A percentile compares a stretch with the other conserved stretches of the same genome.
phyloP scores from a whole-genome alignment of 2,888 invertebrate species.

The Caenorhabditis virilis region DNA sequence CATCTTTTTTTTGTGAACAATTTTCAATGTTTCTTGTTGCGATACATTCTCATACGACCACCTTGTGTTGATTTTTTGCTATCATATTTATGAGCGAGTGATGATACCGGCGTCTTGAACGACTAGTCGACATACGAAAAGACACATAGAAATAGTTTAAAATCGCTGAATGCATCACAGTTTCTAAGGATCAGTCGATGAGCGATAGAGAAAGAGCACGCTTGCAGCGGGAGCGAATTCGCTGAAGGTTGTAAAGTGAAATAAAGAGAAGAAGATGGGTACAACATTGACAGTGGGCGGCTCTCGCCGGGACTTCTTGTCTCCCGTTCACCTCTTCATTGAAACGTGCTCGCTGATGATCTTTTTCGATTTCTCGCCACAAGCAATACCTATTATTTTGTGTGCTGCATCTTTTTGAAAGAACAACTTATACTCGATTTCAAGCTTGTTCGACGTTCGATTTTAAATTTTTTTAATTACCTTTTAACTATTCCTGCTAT shows the following conservation, averaged over 20 bases:
- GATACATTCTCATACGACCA: too few species aligned
- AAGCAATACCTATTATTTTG: constrained; percentile 17
- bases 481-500: not conserved
- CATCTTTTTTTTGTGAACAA: not conserved
- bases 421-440: constrained; percentile 1
- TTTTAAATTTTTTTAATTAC: not conserved
- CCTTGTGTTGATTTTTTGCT: too few species aligned
- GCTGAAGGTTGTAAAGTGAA: constrained; percentile 44
- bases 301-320: constrained; percentile 20
- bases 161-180: constrained; percentile 18
- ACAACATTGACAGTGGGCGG: constrained; percentile 30
- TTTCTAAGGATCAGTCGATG: too few species aligned
- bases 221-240: too few species aligned
- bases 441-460: not conserved
- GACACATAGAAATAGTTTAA: constrained; percentile 33
- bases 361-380: constrained; percentile 1
- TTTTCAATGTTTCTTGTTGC: too few species aligned
- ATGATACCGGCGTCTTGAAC: too few species aligned
- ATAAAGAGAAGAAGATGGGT: constrained; percentile 17
- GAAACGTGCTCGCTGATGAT: not conserved
- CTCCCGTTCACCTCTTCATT: constrained; percentile 7
- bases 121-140: constrained; percentile 3
- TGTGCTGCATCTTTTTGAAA: constrained; percentile 7
- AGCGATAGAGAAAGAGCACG: too few species aligned
- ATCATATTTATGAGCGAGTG: too few species aligned